A percentile compares a stretch with the other conserved stretches of the same genome.
Conservation (phyloP, 2,797 vertebrate species). For the Orestias chungarensis region DNA sequence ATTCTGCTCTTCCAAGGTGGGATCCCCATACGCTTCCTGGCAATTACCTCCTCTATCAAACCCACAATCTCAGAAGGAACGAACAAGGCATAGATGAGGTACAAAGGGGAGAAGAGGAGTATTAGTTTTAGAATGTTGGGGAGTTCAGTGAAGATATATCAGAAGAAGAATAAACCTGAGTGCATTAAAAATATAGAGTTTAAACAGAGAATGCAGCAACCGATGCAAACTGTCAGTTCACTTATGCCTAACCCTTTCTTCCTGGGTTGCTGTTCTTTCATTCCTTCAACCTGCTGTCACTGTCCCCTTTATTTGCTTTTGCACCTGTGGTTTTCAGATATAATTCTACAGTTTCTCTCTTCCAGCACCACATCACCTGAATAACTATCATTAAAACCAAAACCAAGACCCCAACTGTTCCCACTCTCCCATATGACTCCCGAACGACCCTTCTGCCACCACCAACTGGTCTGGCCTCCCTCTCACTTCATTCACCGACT, state of each 20-base stretch:
- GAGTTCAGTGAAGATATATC: constrained; percentile 7
- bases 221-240: constrained; percentile 13
- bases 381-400: constrained; percentile 52
- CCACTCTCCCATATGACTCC: constrained; percentile 3
- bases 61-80: constrained; percentile 43
- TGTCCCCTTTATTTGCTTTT: constrained; percentile 24
- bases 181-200: constrained; percentile 8
- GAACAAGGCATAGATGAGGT: constrained; percentile 21
- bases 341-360: constrained; percentile 44
- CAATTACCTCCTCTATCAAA: constrained; percentile 69
- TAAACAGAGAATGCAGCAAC: constrained; percentile 22
- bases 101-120: constrained; percentile 10
- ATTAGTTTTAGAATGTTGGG: not conserved
- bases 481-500: not conserved
- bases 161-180: constrained; percentile 2
- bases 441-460: not conserved
- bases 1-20: constrained; percentile 57
- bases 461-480: not conserved
- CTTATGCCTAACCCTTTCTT: constrained; percentile 18
- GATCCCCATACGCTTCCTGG: constrained; percentile 51
- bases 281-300: constrained; percentile 20
- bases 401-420: constrained; percentile 9
- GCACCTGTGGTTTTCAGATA: constrained; percentile 54
- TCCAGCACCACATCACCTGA: constrained; percentile 31
- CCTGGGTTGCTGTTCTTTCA: constrained; percentile 6